Conservation (phyloP, 2,797 vertebrate genomes). For the Atherinosoma microstoma region DNA sequence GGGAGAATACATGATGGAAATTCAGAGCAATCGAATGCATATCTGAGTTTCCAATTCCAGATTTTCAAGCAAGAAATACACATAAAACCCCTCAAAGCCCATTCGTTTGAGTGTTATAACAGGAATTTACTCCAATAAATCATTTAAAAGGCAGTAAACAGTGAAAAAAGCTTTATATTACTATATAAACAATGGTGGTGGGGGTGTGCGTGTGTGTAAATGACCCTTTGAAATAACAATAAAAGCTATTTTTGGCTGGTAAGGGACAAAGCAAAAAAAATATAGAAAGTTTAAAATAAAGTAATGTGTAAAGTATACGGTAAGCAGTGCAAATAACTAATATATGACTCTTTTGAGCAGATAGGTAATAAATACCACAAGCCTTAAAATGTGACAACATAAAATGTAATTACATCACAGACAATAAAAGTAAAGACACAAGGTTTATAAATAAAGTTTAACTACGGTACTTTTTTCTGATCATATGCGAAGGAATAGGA, state of each 20-base stretch:
- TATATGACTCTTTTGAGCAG: background rate
- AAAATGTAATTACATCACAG: background rate
- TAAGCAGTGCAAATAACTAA: background rate
- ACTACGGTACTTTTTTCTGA: background rate
- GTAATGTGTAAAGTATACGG: background rate
- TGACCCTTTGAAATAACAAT: background rate
- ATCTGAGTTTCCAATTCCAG: background rate
- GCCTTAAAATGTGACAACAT: background rate
- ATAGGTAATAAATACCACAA: background rate
- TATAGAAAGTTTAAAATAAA: background rate
- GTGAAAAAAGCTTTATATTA: background rate
- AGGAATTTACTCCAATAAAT: background rate
- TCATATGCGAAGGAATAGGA: background rate
- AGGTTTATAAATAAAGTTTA: background rate
- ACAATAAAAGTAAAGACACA: background rate
- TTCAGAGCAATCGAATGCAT: background rate
- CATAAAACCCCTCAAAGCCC: background rate
- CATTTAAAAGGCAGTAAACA: background rate
- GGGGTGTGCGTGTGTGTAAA: background rate
- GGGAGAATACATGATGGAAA: conserved; percentile 10
- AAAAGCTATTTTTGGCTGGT: background rate
- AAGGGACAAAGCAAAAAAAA: background rate
- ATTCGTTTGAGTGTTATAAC: background rate
- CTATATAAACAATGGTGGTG: background rate
- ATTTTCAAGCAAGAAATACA: background rate